Percentiles rank a stretch among this genome's conserved stretches.
These are phyloP conservation scores for Trachelus tabidus DNA, from an alignment of 2,888 invertebrate genomes.

Conservation along the genomic window DNA sequence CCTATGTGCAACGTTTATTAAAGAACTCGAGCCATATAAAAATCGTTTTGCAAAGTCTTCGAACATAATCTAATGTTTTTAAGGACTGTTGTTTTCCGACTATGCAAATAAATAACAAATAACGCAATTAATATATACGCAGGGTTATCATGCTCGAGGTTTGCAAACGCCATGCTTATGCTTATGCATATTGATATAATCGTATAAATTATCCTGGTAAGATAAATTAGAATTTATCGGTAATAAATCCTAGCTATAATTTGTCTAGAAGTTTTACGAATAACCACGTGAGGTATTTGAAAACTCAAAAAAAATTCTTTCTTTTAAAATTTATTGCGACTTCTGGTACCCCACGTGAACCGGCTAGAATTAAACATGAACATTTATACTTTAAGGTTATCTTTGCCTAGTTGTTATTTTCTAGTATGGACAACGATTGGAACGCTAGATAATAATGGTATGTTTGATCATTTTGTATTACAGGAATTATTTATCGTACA, in stretches of 20 bases:
- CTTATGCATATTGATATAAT: background rate
- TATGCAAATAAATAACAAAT: background rate
- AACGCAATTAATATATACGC: background rate
- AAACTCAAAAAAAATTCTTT: background rate
- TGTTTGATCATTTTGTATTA: background rate
- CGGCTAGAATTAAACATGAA: background rate
- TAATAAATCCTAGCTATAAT: background rate
- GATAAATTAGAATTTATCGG: background rate
- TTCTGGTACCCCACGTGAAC: background rate
- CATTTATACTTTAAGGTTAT: background rate
- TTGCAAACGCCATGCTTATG: background rate
- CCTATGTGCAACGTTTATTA: background rate
- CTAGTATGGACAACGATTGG: background rate
- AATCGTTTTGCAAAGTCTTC: background rate
- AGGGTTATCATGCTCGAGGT: too few species aligned
- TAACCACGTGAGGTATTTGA: background rate
- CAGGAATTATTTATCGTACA: background rate
- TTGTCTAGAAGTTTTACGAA: background rate
- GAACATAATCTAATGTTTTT: background rate
- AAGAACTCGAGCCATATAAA: background rate
- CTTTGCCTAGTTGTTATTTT: background rate
- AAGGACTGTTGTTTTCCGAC: background rate
- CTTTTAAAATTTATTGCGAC: background rate
- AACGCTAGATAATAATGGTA: background rate
- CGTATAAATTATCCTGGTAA: background rate